Conservation (phyloP, 2,797 vertebrate genomes). For the Argya squamiceps region DNA sequence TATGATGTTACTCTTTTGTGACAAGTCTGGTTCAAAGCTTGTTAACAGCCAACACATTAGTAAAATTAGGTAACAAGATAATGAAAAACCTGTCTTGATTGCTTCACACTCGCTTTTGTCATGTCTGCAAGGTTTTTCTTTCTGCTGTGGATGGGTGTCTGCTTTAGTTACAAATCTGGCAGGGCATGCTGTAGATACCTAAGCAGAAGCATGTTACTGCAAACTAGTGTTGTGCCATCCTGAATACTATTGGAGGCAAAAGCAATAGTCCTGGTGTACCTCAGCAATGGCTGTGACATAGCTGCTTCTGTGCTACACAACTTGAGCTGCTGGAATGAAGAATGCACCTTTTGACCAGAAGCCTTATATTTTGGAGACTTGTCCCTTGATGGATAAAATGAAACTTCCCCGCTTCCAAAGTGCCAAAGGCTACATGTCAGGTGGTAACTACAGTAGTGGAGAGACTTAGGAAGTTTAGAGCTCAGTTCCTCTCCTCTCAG, state of each 20-base stretch:
- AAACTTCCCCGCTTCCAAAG: background rate
- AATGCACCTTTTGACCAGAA: background rate
- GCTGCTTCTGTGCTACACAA: background rate
- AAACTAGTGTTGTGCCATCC: background rate
- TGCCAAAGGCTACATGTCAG: background rate
- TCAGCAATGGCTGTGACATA: background rate
- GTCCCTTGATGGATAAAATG: background rate
- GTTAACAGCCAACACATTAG: background rate
- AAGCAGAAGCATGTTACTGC: background rate
- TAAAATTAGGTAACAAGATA: slow-evolving; percentile 19
- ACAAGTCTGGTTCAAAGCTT: slow-evolving; percentile 29
- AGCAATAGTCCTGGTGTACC: background rate
- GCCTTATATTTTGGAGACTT: background rate
- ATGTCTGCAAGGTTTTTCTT: background rate
- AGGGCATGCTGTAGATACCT: background rate
- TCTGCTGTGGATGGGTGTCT: background rate
- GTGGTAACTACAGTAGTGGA: background rate
- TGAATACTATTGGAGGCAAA: background rate
- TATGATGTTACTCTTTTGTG: background rate
- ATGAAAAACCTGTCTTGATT: background rate
- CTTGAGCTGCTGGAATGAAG: background rate
- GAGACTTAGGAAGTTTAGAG: background rate
- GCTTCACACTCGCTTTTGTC: background rate
- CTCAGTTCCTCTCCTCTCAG: background rate
- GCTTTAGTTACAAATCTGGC: background rate